A percentile compares a stretch with the other conserved stretches of the same genome.
Evolutionary conservation across 2,888 invertebrate species (phyloP).

Genomic region (Incurvaria masculella): DNA sequence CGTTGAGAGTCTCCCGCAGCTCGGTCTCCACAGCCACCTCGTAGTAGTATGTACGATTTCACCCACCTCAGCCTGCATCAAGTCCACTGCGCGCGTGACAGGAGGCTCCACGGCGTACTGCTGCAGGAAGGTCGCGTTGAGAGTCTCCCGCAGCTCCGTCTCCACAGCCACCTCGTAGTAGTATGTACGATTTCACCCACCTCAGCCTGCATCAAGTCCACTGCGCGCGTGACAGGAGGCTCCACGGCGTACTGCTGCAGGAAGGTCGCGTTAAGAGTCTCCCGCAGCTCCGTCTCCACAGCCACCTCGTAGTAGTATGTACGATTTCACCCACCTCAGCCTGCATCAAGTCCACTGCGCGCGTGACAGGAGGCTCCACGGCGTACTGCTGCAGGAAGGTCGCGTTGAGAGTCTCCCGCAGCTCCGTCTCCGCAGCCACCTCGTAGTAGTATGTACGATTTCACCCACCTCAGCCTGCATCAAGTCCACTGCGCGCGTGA

Average conservation of each 20-base stretch:
- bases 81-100: conserved; percentile 75
- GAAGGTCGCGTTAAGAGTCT: conserved; percentile 75
- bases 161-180: conserved; percentile 81
- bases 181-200: conserved; percentile 69
- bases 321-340: no score
- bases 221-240: conserved; percentile 66
- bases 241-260: conserved; percentile 69
- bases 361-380: no score
- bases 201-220: conserved; percentile 78
- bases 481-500: no score
- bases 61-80: conserved; percentile 74
- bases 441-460: no score
- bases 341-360: no score
- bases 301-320: conserved; percentile 83
- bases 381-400: no score
- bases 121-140: conserved; percentile 74
- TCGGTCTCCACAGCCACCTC: conserved; percentile 67
- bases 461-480: no score
- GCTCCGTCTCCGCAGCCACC: no score
- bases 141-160: conserved; percentile 66
- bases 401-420: no score
- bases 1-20: conserved; percentile 61
- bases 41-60: conserved; percentile 63
- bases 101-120: conserved; percentile 67
- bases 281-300: conserved; percentile 69